Base-by-base conservation (phyloP, 2,113 vertebrate species). In the Colistium nudipinnis region DNA sequence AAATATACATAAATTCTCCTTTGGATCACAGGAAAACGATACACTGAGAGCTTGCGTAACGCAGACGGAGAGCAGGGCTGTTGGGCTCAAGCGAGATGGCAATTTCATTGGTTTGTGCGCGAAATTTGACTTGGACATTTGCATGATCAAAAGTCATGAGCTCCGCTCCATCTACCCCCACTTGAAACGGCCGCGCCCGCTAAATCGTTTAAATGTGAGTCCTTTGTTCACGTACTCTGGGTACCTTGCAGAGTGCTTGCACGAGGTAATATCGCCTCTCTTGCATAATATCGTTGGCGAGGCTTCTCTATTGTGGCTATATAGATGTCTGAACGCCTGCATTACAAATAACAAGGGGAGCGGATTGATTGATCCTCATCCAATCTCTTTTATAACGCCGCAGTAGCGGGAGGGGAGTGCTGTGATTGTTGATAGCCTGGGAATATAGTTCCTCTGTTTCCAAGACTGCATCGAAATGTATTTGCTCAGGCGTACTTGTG, bases 291-390 rank as follows among this genome's bases (percentile, higher is more conserved):
- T 70, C n/a, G 10, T 30, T 1, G 16, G 57, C 13, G 36, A 30
- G 28, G 19, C 31, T 30, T 56, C 20, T 24, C 14, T 48, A 28
- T 24, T 33, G 35, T 17, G 51, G 16, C 30, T 44, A 16, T 30
- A 25, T n/a, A n/a, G 6, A 30, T 1, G 31, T 28, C n/a, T 59
- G 36, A 17, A 4, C 10, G 30, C 16, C 22, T 20, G 4, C 20
- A 24, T 33, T 27, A 13, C 19, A 68, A n/a, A 24, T 25, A 45
- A 35, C 8, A 48, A 22, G 24, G 20, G n/a, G 39, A 44, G 59
- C 53, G 41, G 36, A 54, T 25, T 48, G 19, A 74, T n/a, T 72
- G 35, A 59, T 49, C 31, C 10, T 17, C 28, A 64, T 64, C 65
- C 62, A 67, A 31, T 43, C 22, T 22, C 6, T 27, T 54, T 59